Evolutionary conservation across 2,888 invertebrate species (phyloP).

Genomic region (Pristionchus arcanus): DNA sequence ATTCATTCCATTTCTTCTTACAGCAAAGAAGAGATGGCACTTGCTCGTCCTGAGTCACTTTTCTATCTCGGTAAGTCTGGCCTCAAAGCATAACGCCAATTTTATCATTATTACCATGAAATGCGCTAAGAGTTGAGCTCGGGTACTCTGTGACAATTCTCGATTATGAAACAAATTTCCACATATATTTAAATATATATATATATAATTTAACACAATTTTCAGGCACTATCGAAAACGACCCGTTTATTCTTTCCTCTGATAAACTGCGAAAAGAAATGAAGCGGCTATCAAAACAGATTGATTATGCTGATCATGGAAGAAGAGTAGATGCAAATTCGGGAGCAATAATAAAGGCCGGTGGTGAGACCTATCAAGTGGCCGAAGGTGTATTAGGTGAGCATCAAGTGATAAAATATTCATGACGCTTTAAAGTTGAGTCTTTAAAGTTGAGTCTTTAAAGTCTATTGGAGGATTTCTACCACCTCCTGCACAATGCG

Average conservation of each 20-base stretch:
- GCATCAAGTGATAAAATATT: neutral
- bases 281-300: conserved; percentile 17
- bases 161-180: too few species aligned
- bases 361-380: conserved; percentile 41
- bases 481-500: neutral
- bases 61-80: conserved; percentile 59
- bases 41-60: conserved; percentile 54
- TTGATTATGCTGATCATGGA: conserved; percentile 35
- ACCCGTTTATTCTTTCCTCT: conserved; percentile 62
- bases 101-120: neutral
- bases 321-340: neutral
- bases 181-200: too few species aligned
- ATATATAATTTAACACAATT: too few species aligned
- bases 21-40: neutral
- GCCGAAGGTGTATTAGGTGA: conserved; percentile 51
- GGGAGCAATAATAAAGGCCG: conserved; percentile 22
- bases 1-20: conserved; percentile 60
- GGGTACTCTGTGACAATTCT: neutral
- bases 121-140: too few species aligned
- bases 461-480: neutral
- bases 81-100: neutral
- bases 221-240: conserved; percentile 59
- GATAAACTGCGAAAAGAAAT: conserved; percentile 35
- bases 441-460: too few species aligned
- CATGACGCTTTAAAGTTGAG: too few species aligned